Conservation (phyloP, 37 sponge, comb jelly and placozoan species). For the Bolinopsis microptera region DNA sequence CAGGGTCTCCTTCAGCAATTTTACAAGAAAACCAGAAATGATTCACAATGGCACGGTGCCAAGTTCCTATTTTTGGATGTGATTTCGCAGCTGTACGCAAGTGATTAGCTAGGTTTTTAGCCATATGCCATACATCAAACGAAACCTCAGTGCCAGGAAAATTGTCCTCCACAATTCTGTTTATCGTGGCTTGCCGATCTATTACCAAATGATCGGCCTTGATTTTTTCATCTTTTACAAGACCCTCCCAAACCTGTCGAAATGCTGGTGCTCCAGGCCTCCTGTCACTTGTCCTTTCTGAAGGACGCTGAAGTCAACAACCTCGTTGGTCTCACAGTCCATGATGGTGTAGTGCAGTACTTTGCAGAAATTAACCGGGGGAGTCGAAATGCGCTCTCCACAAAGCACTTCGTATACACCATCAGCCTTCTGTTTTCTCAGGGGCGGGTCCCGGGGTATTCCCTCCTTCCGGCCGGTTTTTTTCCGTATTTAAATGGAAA, state of each 20-base stretch:
- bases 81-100: neutral
- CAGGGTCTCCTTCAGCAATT: neutral
- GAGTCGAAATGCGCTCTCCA: slow-evolving; percentile 36
- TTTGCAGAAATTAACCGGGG: slow-evolving; percentile 47
- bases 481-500: too few species aligned
- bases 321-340: neutral
- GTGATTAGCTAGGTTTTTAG: neutral
- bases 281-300: slow-evolving; percentile 18
- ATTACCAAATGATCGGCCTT: neutral
- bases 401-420: neutral
- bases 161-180: neutral
- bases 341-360: slow-evolving; percentile 60
- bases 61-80: neutral
- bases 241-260: neutral
- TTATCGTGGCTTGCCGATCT: neutral
- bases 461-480: too few species aligned
- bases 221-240: neutral
- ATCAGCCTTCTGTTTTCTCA: neutral
- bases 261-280: neutral
- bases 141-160: neutral
- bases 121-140: neutral
- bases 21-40: neutral
- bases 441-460: too few species aligned
- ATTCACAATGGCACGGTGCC: neutral
- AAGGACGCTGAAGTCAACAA: neutral